These are phyloP conservation scores for Okapia johnstoni DNA, from an alignment of 2,113 vertebrate species.

Conservation along the genomic window DNA sequence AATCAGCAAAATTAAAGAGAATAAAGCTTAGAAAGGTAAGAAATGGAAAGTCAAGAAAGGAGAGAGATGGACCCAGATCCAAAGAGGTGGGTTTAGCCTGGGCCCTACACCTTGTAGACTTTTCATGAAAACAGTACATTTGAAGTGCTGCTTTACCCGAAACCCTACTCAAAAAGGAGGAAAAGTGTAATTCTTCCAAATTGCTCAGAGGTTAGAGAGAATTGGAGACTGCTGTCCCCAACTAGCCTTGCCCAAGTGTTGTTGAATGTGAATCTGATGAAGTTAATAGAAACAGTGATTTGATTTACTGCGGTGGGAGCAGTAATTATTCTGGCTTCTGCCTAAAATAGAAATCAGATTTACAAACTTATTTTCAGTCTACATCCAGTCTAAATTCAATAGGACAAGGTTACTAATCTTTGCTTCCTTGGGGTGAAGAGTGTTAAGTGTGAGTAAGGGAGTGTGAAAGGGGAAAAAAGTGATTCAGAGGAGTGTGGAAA, in stretches of 20 bases:
- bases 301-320: background rate
- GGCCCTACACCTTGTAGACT: background rate
- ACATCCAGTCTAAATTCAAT: slow-evolving; percentile 14
- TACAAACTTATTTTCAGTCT: background rate
- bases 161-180: background rate
- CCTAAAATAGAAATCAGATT: background rate
- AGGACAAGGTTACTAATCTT: background rate
- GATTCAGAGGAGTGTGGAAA: slow-evolving; percentile 52
- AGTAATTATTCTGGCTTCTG: background rate
- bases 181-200: background rate
- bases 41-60: slow-evolving; percentile 36
- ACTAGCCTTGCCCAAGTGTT: background rate
- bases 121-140: background rate
- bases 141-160: background rate
- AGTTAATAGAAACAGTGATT: background rate
- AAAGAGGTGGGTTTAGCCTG: background rate
- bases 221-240: background rate
- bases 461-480: background rate
- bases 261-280: background rate
- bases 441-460: background rate
- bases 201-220: background rate
- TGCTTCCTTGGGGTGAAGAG: background rate
- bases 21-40: slow-evolving; percentile 23
- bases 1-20: slow-evolving; percentile 35
- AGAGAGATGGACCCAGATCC: background rate